These are phyloP conservation scores for Acanthosepion lycidas DNA, from an alignment of 2,888 invertebrate species.

Conservation along the genomic window DNA sequence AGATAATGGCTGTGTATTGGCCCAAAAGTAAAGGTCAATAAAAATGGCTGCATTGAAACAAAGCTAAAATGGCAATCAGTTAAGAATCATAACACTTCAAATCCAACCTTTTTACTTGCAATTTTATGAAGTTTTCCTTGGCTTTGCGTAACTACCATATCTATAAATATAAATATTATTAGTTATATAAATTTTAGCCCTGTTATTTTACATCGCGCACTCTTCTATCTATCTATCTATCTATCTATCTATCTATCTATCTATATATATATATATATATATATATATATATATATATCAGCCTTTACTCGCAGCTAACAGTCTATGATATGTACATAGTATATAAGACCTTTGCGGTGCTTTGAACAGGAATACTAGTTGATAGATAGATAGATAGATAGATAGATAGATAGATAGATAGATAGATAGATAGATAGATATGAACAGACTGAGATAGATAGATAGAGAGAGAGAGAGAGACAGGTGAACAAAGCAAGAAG, in stretches of 20 bases:
- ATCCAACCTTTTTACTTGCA: background rate
- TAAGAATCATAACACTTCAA: background rate
- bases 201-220: too few species aligned
- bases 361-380: background rate
- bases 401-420: background rate
- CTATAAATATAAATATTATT: background rate
- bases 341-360: too few species aligned
- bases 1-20: background rate
- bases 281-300: background rate
- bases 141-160: background rate
- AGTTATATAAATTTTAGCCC: too few species aligned
- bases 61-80: background rate
- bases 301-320: background rate
- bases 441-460: too few species aligned
- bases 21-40: background rate
- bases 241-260: background rate
- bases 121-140: background rate
- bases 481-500: background rate
- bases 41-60: background rate
- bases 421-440: background rate
- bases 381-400: background rate
- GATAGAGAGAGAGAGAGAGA: background rate
- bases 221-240: too few species aligned
- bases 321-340: too few species aligned
- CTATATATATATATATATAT: background rate